These are phyloP conservation scores for Dilophus febrilis DNA, from an alignment of 2,888 invertebrate genomes.

Conservation along the genomic window DNA sequence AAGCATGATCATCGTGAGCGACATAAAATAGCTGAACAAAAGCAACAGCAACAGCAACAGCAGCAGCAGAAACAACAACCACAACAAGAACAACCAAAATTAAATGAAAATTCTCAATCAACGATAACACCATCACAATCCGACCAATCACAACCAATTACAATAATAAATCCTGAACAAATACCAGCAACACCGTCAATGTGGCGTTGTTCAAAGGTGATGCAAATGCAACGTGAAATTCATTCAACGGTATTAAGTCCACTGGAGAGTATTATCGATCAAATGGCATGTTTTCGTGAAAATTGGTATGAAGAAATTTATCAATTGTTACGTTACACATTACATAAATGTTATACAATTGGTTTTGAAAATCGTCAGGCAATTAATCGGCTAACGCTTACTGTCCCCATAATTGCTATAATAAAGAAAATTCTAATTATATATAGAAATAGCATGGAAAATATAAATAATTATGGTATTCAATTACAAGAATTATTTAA, in stretches of 20 bases:
- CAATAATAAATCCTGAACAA: conserved; percentile 43
- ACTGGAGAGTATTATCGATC: conserved; percentile 85
- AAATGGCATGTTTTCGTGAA: conserved; percentile 97
- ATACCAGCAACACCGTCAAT: conserved; percentile 88
- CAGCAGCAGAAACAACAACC: background rate
- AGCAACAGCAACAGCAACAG: conserved; percentile 32
- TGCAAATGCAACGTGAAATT: conserved; percentile 90
- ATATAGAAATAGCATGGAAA: conserved; percentile 87
- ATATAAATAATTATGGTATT: conserved; percentile 58
- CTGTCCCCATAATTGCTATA: conserved; percentile 86
- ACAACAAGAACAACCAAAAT: background rate
- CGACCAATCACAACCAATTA: no score
- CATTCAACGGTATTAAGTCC: conserved; percentile 90
- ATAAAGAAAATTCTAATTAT: conserved; percentile 88
- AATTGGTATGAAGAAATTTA: conserved; percentile 95
- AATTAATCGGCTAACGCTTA: conserved; percentile 84
- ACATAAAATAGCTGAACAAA: conserved; percentile 53
- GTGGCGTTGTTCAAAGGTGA: conserved; percentile 92
- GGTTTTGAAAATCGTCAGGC: conserved; percentile 85
- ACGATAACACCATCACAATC: conserved; percentile 14
- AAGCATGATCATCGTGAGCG: conserved; percentile 79
- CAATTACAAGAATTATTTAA: conserved; percentile 34
- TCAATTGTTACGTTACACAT: conserved; percentile 76
- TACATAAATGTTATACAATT: conserved; percentile 89
- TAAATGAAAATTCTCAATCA: background rate